phyloP scores from a whole-genome alignment of 1,140 invertebrate genomes.

The Eufriesea mexicana region DNA sequence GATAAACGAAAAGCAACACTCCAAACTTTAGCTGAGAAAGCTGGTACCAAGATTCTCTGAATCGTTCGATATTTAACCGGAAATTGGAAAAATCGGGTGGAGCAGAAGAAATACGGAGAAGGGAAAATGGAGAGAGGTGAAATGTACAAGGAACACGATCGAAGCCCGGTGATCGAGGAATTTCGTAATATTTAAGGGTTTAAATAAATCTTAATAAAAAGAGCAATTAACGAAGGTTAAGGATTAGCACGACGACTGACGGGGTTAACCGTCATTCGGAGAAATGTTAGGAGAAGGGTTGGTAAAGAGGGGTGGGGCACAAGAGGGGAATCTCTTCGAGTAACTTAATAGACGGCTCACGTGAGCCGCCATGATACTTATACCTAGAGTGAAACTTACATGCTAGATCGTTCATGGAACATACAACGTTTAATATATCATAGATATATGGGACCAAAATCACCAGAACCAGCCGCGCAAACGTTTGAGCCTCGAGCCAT shows the following conservation, averaged over 20 bases:
- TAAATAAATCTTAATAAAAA: slow-evolving; percentile 41
- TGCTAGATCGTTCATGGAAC: slow-evolving; percentile 92
- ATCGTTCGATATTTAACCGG: background rate
- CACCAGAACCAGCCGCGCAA: slow-evolving; percentile 84
- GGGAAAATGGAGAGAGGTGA: background rate
- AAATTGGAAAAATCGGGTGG: background rate
- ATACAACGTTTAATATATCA: slow-evolving; percentile 95
- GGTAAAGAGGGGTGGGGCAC: background rate
- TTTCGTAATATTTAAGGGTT: slow-evolving; percentile 10
- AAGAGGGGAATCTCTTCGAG: slow-evolving; percentile 58
- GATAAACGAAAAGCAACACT: too few relatives aligned
- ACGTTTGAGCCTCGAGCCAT: slow-evolving; percentile 53
- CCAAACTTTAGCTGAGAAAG: too few relatives aligned
- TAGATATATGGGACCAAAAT: slow-evolving; percentile 97
- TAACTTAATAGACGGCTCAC: slow-evolving; percentile 72
- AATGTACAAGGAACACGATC: background rate
- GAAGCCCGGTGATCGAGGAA: background rate
- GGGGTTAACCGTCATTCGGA: background rate
- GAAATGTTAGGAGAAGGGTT: background rate
- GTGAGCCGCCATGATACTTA: slow-evolving; percentile 68
- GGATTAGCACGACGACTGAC: background rate
- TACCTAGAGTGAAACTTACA: slow-evolving; percentile 56
- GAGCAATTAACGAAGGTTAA: background rate
- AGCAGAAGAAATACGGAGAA: background rate
- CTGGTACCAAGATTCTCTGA: too few relatives aligned